Evolutionary conservation across 2,888 invertebrate species (phyloP).

Genomic region (Ectemnius continuus): DNA sequence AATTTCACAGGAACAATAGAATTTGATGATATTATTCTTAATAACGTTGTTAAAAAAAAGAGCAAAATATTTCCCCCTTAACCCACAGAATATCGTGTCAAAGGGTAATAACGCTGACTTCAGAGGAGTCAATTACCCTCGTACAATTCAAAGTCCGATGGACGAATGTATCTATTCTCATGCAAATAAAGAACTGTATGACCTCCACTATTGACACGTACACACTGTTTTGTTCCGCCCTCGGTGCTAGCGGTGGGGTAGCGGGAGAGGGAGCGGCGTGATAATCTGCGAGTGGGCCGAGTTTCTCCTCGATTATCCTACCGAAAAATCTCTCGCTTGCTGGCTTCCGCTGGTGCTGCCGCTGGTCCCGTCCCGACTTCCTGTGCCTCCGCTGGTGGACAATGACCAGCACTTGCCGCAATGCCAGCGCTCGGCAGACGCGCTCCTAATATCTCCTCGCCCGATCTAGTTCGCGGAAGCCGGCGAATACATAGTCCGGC

Average conservation of each 20-base stretch:
- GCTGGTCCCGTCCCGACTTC: conserved; percentile 60
- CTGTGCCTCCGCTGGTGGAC: conserved; percentile 68
- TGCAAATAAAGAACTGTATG: no score
- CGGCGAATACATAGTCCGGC: conserved; percentile 47
- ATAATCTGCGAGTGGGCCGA: conserved; percentile 41
- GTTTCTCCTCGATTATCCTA: conserved; percentile 71
- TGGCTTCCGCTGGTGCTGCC: conserved; percentile 21
- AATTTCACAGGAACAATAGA: no score
- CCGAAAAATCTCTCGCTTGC: conserved; percentile 66
- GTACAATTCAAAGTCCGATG: no score
- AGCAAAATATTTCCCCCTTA: no score
- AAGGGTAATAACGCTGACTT: not conserved
- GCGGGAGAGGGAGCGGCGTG: not conserved
- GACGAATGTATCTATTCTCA: no score
- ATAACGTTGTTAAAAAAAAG: no score
- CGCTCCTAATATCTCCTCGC: conserved; percentile 69
- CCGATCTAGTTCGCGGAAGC: conserved; percentile 76
- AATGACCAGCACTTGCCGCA: conserved; percentile 73
- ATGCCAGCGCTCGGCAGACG: conserved; percentile 63
- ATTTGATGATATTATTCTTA: no score
- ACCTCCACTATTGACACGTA: not conserved
- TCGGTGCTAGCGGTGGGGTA: not conserved
- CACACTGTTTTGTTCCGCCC: not conserved
- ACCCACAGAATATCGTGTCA: not conserved
- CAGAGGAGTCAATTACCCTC: no score